Conservation (phyloP, 2,888 invertebrate species). For the Nasonia oneida region DNA sequence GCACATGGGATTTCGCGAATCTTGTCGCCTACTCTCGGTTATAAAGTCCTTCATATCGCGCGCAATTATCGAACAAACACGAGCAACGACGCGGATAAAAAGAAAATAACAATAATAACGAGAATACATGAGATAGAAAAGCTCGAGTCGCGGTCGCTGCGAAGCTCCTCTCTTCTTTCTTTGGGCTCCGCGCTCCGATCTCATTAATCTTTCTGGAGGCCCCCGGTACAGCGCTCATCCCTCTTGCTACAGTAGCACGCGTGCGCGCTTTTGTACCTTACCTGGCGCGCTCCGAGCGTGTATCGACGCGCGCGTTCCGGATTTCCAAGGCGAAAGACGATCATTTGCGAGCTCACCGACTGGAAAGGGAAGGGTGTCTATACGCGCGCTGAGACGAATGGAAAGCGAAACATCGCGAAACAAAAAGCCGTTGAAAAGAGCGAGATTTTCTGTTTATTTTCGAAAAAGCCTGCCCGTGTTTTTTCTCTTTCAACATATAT, state of each 20-base stretch:
- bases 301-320: not conserved
- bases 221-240: not conserved
- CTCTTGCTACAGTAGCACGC: not conserved
- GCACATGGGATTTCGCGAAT: not conserved
- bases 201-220: slow-evolving; percentile 31
- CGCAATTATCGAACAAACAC: too few species aligned
- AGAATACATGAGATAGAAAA: not conserved
- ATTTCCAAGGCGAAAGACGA: slow-evolving; percentile 3
- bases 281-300: not conserved
- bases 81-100: too few species aligned
- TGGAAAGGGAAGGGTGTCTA: not conserved
- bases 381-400: not conserved
- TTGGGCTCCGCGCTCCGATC: not conserved
- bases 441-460: not conserved
- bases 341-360: not conserved
- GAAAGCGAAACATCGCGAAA: not conserved
- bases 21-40: not conserved
- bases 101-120: not conserved
- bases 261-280: not conserved
- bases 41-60: not conserved
- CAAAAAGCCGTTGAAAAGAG: not conserved
- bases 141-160: not conserved
- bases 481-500: not conserved
- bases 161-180: not conserved
- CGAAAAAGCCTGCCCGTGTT: not conserved